A percentile compares a stretch with the other conserved stretches of the same genome.
Evolutionary conservation across 2,888 invertebrate species (phyloP).

Genomic region (Aspidiotus destructor): DNA sequence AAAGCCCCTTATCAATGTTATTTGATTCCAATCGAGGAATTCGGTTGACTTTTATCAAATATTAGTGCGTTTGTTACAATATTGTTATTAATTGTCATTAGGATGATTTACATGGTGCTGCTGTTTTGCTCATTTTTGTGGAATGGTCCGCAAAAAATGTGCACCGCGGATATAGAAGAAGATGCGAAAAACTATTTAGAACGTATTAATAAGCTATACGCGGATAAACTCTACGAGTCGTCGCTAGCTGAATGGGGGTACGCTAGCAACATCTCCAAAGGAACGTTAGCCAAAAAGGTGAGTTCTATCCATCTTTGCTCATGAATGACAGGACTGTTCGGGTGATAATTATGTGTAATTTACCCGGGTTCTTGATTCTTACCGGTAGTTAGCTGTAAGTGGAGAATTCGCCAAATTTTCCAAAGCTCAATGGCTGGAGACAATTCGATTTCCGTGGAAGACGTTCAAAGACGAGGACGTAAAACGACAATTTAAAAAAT

Average conservation of each 20-base stretch:
- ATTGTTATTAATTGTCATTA: neutral
- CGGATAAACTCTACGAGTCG: constrained; percentile 50
- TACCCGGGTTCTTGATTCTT: neutral
- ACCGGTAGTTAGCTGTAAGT: constrained; percentile 16
- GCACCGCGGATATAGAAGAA: constrained; percentile 31
- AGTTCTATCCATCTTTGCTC: constrained; percentile 28
- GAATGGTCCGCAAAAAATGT: neutral
- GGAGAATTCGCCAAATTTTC: constrained; percentile 46
- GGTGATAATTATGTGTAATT: neutral
- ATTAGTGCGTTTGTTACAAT: too few relatives aligned
- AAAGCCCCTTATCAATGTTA: too few relatives aligned
- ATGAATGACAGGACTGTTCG: neutral
- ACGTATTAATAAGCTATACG: constrained; percentile 53
- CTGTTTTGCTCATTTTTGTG: constrained; percentile 1
- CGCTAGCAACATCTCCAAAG: constrained; percentile 64
- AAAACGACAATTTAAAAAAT: constrained; percentile 63
- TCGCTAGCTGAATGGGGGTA: constrained; percentile 62
- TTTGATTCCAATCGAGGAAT: too few relatives aligned
- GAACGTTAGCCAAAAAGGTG: constrained; percentile 53
- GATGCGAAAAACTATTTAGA: constrained; percentile 42
- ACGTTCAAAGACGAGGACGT: constrained; percentile 58
- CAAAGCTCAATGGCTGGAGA: constrained; percentile 57
- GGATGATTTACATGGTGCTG: neutral
- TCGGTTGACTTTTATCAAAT: too few relatives aligned
- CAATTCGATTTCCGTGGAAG: constrained; percentile 61